These are phyloP conservation scores for Catagonus wagneri DNA, from an alignment of 2,113 vertebrate species.

Conservation along the genomic window DNA sequence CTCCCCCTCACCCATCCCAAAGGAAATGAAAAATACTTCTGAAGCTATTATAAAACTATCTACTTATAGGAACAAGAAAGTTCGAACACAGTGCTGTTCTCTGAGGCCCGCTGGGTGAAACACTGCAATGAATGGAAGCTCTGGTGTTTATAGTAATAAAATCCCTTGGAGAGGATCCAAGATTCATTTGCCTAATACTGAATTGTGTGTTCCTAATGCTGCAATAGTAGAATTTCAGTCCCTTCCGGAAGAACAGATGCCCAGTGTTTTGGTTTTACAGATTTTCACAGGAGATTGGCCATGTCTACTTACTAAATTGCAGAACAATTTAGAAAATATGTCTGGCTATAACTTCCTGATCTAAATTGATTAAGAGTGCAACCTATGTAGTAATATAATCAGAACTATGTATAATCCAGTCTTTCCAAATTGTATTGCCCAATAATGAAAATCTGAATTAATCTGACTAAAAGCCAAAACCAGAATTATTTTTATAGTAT, in stretches of 20 bases:
- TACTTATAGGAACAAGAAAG: background rate
- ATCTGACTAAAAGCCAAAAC: background rate
- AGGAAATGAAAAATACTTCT: background rate
- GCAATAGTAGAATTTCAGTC: background rate
- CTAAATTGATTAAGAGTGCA: conserved; percentile 37
- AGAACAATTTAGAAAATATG: conserved; percentile 43
- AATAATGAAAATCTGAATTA: background rate
- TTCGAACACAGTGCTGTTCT: conserved; percentile 22
- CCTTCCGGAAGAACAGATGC: conserved; percentile 54
- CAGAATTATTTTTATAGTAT: background rate
- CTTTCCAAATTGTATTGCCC: conserved; percentile 28
- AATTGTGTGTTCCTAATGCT: conserved; percentile 21
- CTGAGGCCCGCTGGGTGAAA: background rate
- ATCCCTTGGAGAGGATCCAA: background rate
- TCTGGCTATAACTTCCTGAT: background rate
- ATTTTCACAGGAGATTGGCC: conserved; percentile 55
- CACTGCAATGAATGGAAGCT: background rate
- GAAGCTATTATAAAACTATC: background rate
- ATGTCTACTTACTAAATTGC: conserved; percentile 44
- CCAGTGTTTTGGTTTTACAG: conserved; percentile 6
- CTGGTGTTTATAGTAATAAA: conserved; percentile 60
- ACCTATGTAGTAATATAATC: background rate
- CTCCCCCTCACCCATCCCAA: background rate
- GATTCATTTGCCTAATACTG: conserved; percentile 29
- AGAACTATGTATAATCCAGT: background rate